Conservation (phyloP, 2,797 vertebrate genomes). For the Adrianichthys oophorus region DNA sequence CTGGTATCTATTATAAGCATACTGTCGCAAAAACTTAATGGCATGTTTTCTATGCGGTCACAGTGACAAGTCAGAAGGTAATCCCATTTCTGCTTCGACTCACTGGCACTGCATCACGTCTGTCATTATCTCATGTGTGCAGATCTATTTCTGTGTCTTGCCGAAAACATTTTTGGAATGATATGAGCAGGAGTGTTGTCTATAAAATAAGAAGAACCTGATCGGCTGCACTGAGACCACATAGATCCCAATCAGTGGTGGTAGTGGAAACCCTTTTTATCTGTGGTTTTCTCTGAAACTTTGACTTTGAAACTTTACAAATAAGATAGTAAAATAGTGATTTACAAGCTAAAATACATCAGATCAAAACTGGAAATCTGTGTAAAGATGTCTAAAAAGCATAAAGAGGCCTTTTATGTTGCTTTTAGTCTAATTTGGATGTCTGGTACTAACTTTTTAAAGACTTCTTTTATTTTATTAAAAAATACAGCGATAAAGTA, state of each 20-base stretch:
- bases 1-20: background rate
- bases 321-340: too few relatives aligned
- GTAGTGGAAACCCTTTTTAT: background rate
- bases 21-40: background rate
- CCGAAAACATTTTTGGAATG: background rate
- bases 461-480: too few relatives aligned
- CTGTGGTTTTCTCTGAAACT: background rate
- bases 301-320: background rate
- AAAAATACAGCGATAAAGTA: too few relatives aligned
- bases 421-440: too few relatives aligned
- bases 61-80: too few relatives aligned
- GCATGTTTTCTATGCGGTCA: background rate
- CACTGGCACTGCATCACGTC: too few relatives aligned
- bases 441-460: too few relatives aligned
- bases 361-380: too few relatives aligned
- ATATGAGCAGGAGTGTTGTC: background rate
- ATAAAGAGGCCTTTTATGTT: too few relatives aligned
- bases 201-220: background rate
- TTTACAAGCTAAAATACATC: too few relatives aligned
- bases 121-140: background rate
- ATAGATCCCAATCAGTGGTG: background rate
- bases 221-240: background rate
- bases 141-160: background rate
- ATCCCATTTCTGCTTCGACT: too few relatives aligned
- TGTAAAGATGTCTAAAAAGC: too few relatives aligned